Evolutionary conservation across 2,797 vertebrate genomes (phyloP).

Genomic region (Hozukius guyotensis): DNA sequence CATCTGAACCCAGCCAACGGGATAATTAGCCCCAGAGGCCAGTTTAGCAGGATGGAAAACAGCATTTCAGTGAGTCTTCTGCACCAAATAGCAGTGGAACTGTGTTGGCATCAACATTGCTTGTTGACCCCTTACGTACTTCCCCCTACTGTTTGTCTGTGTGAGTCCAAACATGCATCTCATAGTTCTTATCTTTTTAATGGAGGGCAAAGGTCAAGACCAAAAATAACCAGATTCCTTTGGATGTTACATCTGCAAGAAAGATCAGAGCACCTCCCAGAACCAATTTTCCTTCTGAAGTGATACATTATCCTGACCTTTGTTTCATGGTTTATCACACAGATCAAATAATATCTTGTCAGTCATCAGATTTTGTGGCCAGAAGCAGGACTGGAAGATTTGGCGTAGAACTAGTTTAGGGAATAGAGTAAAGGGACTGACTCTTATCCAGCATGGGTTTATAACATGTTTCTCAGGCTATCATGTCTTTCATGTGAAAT

Average conservation of each 20-base stretch:
- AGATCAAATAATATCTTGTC: neutral
- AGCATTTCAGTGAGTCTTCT: conserved; percentile 71
- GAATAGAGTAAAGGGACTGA: neutral
- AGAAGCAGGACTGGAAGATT: neutral
- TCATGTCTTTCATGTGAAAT: neutral
- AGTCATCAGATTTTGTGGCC: neutral
- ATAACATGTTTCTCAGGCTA: neutral
- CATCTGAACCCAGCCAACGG: conserved; percentile 79
- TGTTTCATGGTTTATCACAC: neutral
- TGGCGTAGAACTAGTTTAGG: neutral
- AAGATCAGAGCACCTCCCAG: neutral
- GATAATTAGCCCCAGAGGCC: conserved; percentile 80
- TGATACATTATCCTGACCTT: neutral
- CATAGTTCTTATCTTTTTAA: neutral
- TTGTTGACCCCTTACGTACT: conserved; percentile 58
- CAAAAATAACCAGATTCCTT: neutral
- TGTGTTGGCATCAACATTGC: conserved; percentile 52
- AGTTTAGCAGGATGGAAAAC: conserved; percentile 67
- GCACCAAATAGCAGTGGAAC: conserved; percentile 72
- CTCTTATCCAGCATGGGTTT: neutral
- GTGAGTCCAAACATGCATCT: conserved; percentile 9
- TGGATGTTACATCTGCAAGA: neutral
- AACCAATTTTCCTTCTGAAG: neutral
- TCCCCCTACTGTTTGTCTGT: conserved; percentile 1
- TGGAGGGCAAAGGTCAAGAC: neutral